Conservation (phyloP, 2,888 invertebrate species). For the Chymomyza fuscimana region DNA sequence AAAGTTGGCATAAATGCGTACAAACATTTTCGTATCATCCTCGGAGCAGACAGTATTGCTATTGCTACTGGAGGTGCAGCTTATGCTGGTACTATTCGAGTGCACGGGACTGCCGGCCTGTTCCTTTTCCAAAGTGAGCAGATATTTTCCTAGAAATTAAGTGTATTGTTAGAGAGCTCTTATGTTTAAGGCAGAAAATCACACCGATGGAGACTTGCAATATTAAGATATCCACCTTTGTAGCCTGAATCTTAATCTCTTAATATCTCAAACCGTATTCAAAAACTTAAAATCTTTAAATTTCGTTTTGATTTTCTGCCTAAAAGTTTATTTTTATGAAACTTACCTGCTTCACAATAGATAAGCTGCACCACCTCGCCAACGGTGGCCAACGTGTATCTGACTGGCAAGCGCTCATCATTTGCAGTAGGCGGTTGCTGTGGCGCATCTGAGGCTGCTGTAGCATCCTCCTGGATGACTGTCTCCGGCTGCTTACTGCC, state of each 20-base stretch:
- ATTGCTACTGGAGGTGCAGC: constrained; percentile 77
- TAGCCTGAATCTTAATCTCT: too few species aligned
- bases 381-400: constrained; percentile 85
- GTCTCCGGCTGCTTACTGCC: constrained; percentile 56
- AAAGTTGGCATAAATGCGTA: constrained; percentile 88
- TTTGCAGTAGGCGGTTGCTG: constrained; percentile 30
- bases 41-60: constrained; percentile 77
- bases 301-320: too few species aligned
- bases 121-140: constrained; percentile 77
- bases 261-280: too few species aligned
- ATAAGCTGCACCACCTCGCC: constrained; percentile 85
- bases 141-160: constrained; percentile 67
- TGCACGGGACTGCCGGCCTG: constrained; percentile 76
- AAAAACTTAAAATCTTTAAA: too few species aligned
- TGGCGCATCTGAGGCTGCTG: constrained; percentile 28
- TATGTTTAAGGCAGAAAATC: too few species aligned
- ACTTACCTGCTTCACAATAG: constrained; percentile 84
- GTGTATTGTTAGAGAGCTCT: neutral
- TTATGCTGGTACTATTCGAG: constrained; percentile 71
- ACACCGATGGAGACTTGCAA: too few species aligned
- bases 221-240: too few species aligned
- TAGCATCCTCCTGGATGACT: constrained; percentile 8
- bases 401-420: constrained; percentile 66
- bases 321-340: neutral
- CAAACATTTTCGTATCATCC: constrained; percentile 79